Evolutionary conservation across 2,113 vertebrate species (phyloP), one percentile per base, ranked within the genome.

Genomic region (Pithys albifrons): DNA sequence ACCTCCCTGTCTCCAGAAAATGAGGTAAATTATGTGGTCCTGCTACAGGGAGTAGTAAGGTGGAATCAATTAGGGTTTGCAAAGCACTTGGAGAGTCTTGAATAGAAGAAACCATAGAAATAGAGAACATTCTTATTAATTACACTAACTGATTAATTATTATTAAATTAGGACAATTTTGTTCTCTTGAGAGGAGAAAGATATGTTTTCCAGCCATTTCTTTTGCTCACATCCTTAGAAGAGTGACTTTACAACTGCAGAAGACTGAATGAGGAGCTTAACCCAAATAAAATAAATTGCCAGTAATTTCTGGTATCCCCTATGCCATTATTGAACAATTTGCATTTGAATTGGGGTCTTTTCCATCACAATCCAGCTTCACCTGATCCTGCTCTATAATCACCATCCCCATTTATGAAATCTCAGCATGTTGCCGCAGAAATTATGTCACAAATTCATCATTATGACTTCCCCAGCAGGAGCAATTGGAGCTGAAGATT

Each of bases 261-360:
- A 82, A 83, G 75, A 74, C 61, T 94, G 92, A 96, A 95, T 77
- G 87, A 93, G 77, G 62, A 91, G 91, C 96, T 97, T 97, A 97
- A 95, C 91, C 88, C 96, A 96, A 97, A 97, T 97, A 96, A 97
- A 97, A 97, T 94, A 97, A 97, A 95, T 97, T 97, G 95, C 94
- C 86, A 81, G 94, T 97, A 97, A 97, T 97, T 97, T 97, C 95
- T 96, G 94, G 95, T 93, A 69, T 97, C 86, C 94, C 94, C 94
- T 96, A 95, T 96, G 96, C 96, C 89, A 96, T 97, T 96, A 97
- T 87, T 91, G 96, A 90, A 94, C 94, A 88, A 97, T 97, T 97
- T 97, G 94, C 96, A 97, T 97, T 96, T 97, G 96, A 97, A 97
- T 97, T 9, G 2, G 61, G 65, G 91, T 65, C 93, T 94, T 95